These are phyloP conservation scores for Gasteruption jaculator DNA, from an alignment of 2,888 invertebrate species.

Conservation along the genomic window DNA sequence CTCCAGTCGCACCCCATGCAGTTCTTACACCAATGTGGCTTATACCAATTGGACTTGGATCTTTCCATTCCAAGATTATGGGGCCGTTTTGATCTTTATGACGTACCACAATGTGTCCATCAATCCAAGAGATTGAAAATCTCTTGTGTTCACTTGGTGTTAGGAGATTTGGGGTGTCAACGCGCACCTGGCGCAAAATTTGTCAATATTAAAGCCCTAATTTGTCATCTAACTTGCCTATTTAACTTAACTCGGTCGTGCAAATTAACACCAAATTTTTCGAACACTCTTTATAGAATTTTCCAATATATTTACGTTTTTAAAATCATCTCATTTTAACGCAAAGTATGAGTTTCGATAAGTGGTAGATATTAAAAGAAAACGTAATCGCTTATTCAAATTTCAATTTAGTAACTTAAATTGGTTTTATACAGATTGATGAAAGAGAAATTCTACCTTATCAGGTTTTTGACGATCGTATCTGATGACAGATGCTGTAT, in stretches of 20 bases:
- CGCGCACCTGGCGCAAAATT: conserved; percentile 52
- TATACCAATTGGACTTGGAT: conserved; percentile 59
- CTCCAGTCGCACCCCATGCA: conserved; percentile 63
- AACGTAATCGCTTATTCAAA: no score
- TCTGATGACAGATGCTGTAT: conserved; percentile 63
- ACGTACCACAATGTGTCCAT: conserved; percentile 55
- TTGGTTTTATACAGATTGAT: no score
- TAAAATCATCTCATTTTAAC: no score
- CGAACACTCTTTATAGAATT: no score
- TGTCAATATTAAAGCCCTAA: background rate
- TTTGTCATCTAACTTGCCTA: no score
- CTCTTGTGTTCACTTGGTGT: conserved; percentile 57
- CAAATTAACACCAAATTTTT: no score
- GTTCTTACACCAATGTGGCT: conserved; percentile 63
- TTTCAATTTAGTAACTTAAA: no score
- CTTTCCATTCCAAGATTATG: conserved; percentile 60
- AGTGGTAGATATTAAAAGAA: no score
- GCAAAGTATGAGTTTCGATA: no score
- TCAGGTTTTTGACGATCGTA: conserved; percentile 62
- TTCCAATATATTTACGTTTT: no score
- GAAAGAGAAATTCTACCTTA: no score
- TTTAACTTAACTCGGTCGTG: no score
- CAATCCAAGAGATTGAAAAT: conserved; percentile 59
- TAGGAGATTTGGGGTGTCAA: conserved; percentile 59
- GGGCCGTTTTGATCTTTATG: conserved; percentile 53